Percentiles rank a stretch among this genome's conserved stretches.
phyloP scores from a whole-genome alignment of 2,797 vertebrate species.

The Gambusia yucatana region DNA sequence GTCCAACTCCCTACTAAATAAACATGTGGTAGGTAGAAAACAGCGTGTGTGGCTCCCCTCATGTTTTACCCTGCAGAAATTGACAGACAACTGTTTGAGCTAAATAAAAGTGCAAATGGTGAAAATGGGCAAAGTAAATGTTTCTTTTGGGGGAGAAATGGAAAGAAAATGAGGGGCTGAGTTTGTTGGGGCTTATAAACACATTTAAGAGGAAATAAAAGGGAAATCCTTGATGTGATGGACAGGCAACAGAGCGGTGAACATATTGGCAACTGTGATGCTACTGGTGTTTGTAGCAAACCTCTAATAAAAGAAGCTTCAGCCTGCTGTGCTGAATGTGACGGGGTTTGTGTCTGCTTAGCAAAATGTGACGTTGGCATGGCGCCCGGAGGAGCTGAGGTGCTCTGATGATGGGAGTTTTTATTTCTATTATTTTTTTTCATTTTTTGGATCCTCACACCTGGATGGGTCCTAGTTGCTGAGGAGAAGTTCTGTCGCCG shows the following conservation, averaged over 20 bases:
- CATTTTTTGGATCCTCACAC: constrained; percentile 79
- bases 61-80: constrained; percentile 37
- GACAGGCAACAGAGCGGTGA: constrained; percentile 54
- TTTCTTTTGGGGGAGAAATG: constrained; percentile 9
- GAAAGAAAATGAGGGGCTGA: constrained; percentile 38
- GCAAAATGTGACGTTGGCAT: constrained; percentile 60
- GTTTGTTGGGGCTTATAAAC: constrained; percentile 28
- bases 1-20: constrained; percentile 19
- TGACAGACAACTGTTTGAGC: constrained; percentile 32
- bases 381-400: constrained; percentile 42
- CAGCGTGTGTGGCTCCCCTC: constrained; percentile 13
- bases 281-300: constrained; percentile 55
- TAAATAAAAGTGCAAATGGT: constrained; percentile 13
- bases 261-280: constrained; percentile 48
- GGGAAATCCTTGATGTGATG: constrained; percentile 18
- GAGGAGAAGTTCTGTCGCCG: constrained; percentile 96
- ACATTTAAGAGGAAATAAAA: constrained; percentile 8
- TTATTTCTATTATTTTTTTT: neutral
- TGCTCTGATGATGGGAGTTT: constrained; percentile 66
- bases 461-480: constrained; percentile 88
- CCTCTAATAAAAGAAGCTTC: constrained; percentile 45
- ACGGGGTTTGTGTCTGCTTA: constrained; percentile 23
- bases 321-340: constrained; percentile 45
- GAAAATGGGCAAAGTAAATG: neutral
- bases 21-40: constrained; percentile 26